Conservation (phyloP, 1,140 invertebrate species). For the Dendrolimus punctatus region DNA sequence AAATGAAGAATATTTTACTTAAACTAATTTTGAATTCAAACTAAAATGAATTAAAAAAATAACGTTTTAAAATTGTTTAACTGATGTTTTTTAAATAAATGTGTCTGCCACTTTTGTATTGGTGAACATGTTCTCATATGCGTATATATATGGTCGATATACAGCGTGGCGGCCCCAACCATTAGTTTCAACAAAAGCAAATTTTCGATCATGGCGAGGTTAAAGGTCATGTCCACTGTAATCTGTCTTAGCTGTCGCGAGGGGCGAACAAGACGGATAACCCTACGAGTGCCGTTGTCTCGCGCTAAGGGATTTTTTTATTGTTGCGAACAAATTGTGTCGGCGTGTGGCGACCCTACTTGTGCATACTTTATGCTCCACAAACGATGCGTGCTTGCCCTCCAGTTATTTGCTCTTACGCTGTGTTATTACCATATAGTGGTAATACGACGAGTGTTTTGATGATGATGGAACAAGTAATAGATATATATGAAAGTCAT, state of each 20-base stretch:
- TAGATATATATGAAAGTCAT: too few species aligned
- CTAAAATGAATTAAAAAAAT: too few species aligned
- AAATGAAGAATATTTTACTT: too few species aligned
- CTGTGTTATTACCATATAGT: constrained; percentile 1
- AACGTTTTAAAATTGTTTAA: too few species aligned
- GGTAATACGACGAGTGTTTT: neutral
- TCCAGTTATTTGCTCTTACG: neutral
- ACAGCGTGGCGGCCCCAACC: too few species aligned
- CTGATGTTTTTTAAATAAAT: too few species aligned
- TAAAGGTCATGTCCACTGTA: constrained; percentile 29
- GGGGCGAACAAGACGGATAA: constrained; percentile 60
- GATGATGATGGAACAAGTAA: neutral
- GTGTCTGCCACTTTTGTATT: too few species aligned
- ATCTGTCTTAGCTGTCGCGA: constrained; percentile 20
- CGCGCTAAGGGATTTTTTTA: constrained; percentile 66
- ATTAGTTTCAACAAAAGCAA: too few species aligned
- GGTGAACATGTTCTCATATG: too few species aligned
- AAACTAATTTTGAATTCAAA: too few species aligned
- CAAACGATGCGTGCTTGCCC: constrained; percentile 18
- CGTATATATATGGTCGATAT: too few species aligned
- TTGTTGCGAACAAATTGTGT: constrained; percentile 61
- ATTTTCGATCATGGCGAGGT: neutral
- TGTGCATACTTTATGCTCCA: constrained; percentile 54
- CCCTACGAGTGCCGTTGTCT: constrained; percentile 50
- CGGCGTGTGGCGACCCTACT: constrained; percentile 34